Conservation (phyloP, 2,113 vertebrate species). For the Pyxicephalus adspersus region DNA sequence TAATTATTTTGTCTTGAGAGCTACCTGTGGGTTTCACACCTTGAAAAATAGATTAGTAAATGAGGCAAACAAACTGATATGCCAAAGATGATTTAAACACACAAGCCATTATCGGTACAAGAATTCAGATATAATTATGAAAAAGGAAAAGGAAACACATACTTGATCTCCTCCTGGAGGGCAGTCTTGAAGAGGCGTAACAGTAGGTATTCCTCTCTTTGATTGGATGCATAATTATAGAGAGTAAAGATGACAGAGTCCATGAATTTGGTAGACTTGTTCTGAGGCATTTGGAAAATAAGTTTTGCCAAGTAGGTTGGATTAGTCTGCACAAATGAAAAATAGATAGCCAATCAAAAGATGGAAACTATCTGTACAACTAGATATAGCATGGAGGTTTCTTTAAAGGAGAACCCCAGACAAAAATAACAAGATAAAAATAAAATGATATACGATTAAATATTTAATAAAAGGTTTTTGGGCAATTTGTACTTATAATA, state of each 20-base stretch:
- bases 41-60: no score
- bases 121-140: no score
- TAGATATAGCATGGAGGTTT: no score
- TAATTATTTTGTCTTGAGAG: no score
- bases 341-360: not conserved
- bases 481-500: no score
- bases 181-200: constrained; percentile 95
- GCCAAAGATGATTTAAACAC: no score
- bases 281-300: constrained; percentile 99
- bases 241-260: constrained; percentile 98
- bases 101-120: not conserved
- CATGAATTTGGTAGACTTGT: constrained; percentile 99
- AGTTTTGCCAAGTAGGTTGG: constrained; percentile 96
- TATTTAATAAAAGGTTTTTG: no score
- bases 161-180: constrained; percentile 98
- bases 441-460: no score
- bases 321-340: constrained; percentile 81
- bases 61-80: no score
- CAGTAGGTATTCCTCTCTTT: constrained; percentile 93
- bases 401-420: no score
- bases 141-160: constrained; percentile 60
- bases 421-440: no score
- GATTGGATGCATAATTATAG: constrained; percentile 97
- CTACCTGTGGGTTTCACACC: no score
- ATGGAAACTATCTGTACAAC: not conserved